These are phyloP conservation scores for Protonibea diacanthus DNA, from an alignment of 2,797 vertebrate genomes.

Conservation along the genomic window DNA sequence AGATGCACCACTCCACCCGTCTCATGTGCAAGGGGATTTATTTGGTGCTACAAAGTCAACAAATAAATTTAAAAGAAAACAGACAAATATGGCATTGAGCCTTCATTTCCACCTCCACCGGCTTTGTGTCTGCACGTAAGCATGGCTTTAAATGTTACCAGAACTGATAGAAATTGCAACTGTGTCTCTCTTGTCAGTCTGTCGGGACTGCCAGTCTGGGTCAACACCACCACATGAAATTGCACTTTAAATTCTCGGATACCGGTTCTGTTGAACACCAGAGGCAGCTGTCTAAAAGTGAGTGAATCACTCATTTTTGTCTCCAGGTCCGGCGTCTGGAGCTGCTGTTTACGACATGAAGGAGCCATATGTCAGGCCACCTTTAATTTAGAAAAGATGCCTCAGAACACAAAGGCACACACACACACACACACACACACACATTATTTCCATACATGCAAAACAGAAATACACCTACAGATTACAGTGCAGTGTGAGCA, in stretches of 20 bases:
- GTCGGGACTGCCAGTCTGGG: constrained; percentile 24
- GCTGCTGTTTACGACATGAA: constrained; percentile 50
- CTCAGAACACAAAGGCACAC: not conserved
- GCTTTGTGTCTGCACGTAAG: constrained; percentile 18
- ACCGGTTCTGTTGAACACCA: constrained; percentile 36
- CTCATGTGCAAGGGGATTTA: not conserved
- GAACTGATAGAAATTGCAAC: constrained; percentile 14
- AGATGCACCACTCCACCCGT: not conserved
- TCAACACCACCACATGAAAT: constrained; percentile 40
- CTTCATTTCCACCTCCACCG: constrained; percentile 11
- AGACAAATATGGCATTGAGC: not conserved
- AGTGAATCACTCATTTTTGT: constrained; percentile 51
- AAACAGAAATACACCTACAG: constrained; percentile 29
- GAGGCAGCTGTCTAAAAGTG: constrained; percentile 33
- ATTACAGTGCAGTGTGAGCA: constrained; percentile 8
- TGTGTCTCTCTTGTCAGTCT: constrained; percentile 23
- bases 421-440: not conserved
- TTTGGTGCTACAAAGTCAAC: constrained; percentile 14
- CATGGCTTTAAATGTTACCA: constrained; percentile 30
- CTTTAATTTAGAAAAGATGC: constrained; percentile 52
- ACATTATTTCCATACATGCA: not conserved
- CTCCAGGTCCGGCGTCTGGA: constrained; percentile 48
- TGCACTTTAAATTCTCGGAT: constrained; percentile 21
- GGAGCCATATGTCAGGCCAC: constrained; percentile 56
- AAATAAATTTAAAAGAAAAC: not conserved